Conservation (phyloP, 2,888 invertebrate genomes). For the Didymodactylos carnosus region DNA sequence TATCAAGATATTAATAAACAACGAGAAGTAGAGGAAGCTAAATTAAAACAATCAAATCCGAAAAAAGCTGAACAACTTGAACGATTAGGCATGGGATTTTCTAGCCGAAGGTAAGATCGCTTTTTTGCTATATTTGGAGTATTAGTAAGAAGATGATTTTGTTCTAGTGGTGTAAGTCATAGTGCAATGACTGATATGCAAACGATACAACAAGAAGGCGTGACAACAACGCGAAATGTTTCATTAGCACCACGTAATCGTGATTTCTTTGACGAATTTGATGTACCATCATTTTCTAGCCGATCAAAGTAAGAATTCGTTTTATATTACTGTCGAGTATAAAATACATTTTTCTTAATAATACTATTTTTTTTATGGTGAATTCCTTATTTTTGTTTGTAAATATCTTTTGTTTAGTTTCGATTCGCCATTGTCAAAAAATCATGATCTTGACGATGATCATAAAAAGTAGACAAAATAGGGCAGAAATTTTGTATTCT, state of each 20-base stretch:
- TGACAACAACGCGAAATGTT: constrained; percentile 17
- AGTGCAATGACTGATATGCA: constrained; percentile 76
- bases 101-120: constrained; percentile 20
- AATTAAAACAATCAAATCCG: constrained; percentile 52
- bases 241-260: constrained; percentile 19
- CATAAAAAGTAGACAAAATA: background rate
- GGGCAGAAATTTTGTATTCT: no score
- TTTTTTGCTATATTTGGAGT: background rate
- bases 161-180: constrained; percentile 44
- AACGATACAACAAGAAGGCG: constrained; percentile 58
- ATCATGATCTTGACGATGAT: background rate
- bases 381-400: no score
- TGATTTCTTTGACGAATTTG: constrained; percentile 31
- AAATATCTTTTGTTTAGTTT: background rate
- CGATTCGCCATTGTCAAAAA: background rate
- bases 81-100: constrained; percentile 64
- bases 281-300: constrained; percentile 14
- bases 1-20: constrained; percentile 26
- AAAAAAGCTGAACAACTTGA: constrained; percentile 68
- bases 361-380: no score
- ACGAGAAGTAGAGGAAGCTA: constrained; percentile 48
- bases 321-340: background rate
- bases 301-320: background rate
- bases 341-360: background rate
- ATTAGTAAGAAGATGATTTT: background rate